A percentile compares a stretch with the other conserved stretches of the same genome.
Evolutionary conservation across 2,888 invertebrate species (phyloP).

Genomic region (Drosophila anomalipes): DNA sequence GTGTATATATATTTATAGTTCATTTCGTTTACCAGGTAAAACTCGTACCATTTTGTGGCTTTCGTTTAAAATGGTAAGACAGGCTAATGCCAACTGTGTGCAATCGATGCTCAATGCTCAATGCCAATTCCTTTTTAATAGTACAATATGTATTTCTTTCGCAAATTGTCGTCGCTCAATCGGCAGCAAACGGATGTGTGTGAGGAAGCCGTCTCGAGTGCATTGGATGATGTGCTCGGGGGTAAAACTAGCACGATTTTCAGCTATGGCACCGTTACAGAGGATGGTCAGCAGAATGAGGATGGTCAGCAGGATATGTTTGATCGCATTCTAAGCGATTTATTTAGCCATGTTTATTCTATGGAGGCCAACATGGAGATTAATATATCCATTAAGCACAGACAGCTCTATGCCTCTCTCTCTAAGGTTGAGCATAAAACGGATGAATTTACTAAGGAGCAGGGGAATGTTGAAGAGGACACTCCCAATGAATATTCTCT

Average conservation of each 20-base stretch:
- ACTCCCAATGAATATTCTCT: background rate
- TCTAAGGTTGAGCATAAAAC: background rate
- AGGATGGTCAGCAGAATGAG: background rate
- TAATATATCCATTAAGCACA: slow-evolving; percentile 45
- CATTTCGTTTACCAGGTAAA: slow-evolving; percentile 29
- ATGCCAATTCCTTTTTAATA: slow-evolving; percentile 37
- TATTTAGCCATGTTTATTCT: slow-evolving; percentile 46
- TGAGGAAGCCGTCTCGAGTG: slow-evolving; percentile 47
- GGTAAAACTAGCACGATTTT: slow-evolving; percentile 51
- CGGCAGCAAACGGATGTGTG: slow-evolving; percentile 41
- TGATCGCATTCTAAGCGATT: slow-evolving; percentile 28
- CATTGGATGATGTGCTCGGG: slow-evolving; percentile 46
- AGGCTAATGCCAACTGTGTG: background rate
- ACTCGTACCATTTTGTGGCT: slow-evolving; percentile 34
- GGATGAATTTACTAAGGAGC: background rate
- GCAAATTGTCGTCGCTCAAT: slow-evolving; percentile 46
- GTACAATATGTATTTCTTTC: slow-evolving; percentile 65
- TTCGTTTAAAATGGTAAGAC: slow-evolving; percentile 46
- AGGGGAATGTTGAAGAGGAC: background rate
- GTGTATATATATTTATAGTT: slow-evolving; percentile 27
- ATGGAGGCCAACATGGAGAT: slow-evolving; percentile 46
- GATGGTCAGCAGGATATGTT: slow-evolving; percentile 30
- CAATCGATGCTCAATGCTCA: slow-evolving; percentile 2
- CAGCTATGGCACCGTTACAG: slow-evolving; percentile 28
- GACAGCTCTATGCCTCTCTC: slow-evolving; percentile 4